Percentiles rank a stretch among this genome's conserved stretches.
Evolutionary conservation across 2,888 invertebrate species (phyloP).

Genomic region (Eucera pruinosa): DNA sequence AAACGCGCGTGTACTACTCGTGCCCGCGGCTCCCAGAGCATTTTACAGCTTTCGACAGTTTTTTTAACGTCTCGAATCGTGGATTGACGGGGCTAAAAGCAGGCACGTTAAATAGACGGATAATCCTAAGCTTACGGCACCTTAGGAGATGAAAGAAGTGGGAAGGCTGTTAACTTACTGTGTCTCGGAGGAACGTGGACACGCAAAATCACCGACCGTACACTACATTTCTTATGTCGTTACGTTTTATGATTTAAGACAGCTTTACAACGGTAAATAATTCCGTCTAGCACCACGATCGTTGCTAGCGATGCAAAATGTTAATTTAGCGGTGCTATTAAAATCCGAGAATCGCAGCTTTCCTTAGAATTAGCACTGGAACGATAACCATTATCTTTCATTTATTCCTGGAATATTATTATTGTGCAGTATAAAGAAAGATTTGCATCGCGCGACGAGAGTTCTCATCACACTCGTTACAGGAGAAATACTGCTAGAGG

Average conservation of each 20-base stretch:
- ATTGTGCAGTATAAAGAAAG: not conserved
- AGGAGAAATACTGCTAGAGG: not conserved
- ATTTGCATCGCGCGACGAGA: too few species aligned
- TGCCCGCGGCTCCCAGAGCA: not conserved
- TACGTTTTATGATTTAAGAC: conserved; percentile 21
- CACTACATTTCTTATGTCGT: not conserved
- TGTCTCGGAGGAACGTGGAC: not conserved
- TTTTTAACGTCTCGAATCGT: not conserved
- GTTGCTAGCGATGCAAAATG: too few species aligned
- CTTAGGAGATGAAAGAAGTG: not conserved
- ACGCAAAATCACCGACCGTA: conserved; percentile 4
- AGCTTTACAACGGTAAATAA: conserved; percentile 7
- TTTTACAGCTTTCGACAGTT: conserved; percentile 5
- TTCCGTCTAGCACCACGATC: not conserved
- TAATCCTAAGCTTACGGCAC: conserved; percentile 12
- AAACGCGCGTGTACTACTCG: not conserved
- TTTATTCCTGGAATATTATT: not conserved
- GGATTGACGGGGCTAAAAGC: conserved; percentile 6
- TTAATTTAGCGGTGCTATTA: not conserved
- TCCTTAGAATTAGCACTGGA: not conserved
- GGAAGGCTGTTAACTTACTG: not conserved
- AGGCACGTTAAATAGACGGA: conserved; percentile 4
- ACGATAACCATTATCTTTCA: not conserved
- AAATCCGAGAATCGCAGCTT: not conserved
- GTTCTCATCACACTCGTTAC: too few species aligned